Evolutionary conservation across 2,888 invertebrate species (phyloP), one percentile per base, ranked within the genome.

Genomic region (Volucella zonaria): DNA sequence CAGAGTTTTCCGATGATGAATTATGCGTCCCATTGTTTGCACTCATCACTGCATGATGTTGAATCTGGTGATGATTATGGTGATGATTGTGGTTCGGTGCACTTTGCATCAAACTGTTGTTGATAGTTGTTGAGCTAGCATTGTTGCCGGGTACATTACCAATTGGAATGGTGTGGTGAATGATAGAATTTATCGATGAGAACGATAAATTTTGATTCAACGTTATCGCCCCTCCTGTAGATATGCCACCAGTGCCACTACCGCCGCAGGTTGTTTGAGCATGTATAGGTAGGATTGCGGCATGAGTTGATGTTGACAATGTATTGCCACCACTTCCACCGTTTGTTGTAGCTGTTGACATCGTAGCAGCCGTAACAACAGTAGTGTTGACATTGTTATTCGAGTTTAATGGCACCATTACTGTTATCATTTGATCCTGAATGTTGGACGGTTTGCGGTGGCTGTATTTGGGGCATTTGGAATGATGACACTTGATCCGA

Each of bases 401-500:
- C 43, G 92, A 91, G 64, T 91, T 91, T 3, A 92, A 88, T 58
- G 92, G 92, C 86, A 92, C 92, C 91, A 92, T 92, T 52, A 92
- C 92, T 43, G 92, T 91, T 83, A 92, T 91, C 90, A 91, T 89
- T 89, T 92, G 92, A 88, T 92, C 92, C 88, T 91, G 92, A 73
- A 92, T 90, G 80, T 89, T 91, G 87, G 92, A 90, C 88, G 91
- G 90, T 87, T 91, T 91, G 49, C 89, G 90, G 86, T 89, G 89
- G 81, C 89, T 89, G 87, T 89, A 90, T 88, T 92, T 92, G 73
- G 92, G 91, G 80, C 92, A 92, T 86, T 92, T 92, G 18, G 92
- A 91, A 89, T 92, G 92, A 86, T 92, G 92, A 86, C 90, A 90
- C 82, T 92, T 92, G 87, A 92, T 92, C 74, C 92, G 90, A 77